These are phyloP conservation scores for Phaonia tiefii DNA, from an alignment of 2,888 invertebrate species.

Conservation along the genomic window DNA sequence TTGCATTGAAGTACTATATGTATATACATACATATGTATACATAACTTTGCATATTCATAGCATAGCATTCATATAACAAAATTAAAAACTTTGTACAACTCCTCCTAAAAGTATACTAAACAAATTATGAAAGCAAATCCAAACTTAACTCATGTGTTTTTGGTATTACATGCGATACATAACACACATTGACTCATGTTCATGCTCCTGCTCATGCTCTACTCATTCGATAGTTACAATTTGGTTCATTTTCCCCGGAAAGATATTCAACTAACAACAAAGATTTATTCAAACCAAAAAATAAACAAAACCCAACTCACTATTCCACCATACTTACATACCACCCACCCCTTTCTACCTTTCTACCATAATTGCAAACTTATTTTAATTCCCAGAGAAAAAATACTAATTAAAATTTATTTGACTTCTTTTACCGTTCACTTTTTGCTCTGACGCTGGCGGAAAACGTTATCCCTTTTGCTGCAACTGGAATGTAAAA, in stretches of 20 bases:
- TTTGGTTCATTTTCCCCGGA: slow-evolving; percentile 2
- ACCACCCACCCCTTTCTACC: not conserved
- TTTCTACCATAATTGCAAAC: slow-evolving; percentile 31
- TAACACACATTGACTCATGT: not conserved
- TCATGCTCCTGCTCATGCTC: slow-evolving; percentile 1
- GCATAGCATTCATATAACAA: slow-evolving; percentile 9
- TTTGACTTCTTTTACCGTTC: slow-evolving; percentile 7
- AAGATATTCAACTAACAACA: slow-evolving; percentile 23
- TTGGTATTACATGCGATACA: slow-evolving; percentile 1
- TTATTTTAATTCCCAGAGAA: slow-evolving; percentile 27
- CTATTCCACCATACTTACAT: not conserved
- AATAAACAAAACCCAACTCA: slow-evolving; percentile 7
- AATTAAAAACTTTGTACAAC: slow-evolving; percentile 21
- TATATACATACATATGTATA: not conserved
- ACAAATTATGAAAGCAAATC: not conserved
- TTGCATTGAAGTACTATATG: slow-evolving; percentile 6
- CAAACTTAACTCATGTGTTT: slow-evolving; percentile 13
- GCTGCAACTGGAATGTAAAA: not conserved
- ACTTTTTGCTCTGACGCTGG: slow-evolving; percentile 1
- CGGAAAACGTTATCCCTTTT: slow-evolving; percentile 36
- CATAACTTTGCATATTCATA: not conserved
- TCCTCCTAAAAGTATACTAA: slow-evolving; percentile 30
- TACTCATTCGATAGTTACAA: slow-evolving; percentile 12
- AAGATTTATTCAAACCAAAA: not conserved
- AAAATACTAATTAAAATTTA: slow-evolving; percentile 58